Percentiles rank a stretch among this genome's conserved stretches.
Evolutionary conservation across 1,140 invertebrate genomes (phyloP).

Genomic region (Drosophila tsacasi): DNA sequence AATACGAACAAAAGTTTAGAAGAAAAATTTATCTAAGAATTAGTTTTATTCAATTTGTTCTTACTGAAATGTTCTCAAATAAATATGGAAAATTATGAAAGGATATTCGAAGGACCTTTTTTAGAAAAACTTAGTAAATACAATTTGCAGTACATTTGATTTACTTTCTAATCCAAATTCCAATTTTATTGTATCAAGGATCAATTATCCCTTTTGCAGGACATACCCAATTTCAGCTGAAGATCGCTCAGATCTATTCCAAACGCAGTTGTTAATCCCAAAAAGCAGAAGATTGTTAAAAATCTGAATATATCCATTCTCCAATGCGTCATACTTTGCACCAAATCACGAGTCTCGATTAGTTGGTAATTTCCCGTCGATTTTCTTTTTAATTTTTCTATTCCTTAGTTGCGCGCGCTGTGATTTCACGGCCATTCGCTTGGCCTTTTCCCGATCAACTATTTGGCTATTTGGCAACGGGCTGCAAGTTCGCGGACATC

Average conservation of each 20-base stretch:
- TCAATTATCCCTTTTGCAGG: background rate
- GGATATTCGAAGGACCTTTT: background rate
- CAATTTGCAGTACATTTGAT: background rate
- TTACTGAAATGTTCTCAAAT: too few species aligned
- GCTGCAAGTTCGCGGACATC: constrained; percentile 39
- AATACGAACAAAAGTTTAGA: too few species aligned
- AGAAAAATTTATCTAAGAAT: background rate
- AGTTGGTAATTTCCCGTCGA: constrained; percentile 12
- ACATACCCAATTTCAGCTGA: constrained; percentile 25
- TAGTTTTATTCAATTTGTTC: background rate
- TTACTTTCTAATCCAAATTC: background rate
- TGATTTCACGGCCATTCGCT: constrained; percentile 62
- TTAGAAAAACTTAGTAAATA: background rate
- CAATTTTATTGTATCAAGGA: background rate
- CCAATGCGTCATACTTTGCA: constrained; percentile 33
- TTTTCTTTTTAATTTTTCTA: constrained; percentile 27
- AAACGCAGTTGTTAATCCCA: constrained; percentile 13
- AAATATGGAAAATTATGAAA: background rate
- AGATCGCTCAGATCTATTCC: constrained; percentile 14
- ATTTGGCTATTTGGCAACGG: constrained; percentile 56
- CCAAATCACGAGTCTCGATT: constrained; percentile 39
- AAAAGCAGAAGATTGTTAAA: constrained; percentile 8
- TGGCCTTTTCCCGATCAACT: constrained; percentile 64
- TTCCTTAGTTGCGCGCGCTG: constrained; percentile 24
- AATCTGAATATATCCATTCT: constrained; percentile 14